Evolutionary conservation across 2,888 invertebrate genomes (phyloP).

Genomic region (Scaptomyza parva): DNA sequence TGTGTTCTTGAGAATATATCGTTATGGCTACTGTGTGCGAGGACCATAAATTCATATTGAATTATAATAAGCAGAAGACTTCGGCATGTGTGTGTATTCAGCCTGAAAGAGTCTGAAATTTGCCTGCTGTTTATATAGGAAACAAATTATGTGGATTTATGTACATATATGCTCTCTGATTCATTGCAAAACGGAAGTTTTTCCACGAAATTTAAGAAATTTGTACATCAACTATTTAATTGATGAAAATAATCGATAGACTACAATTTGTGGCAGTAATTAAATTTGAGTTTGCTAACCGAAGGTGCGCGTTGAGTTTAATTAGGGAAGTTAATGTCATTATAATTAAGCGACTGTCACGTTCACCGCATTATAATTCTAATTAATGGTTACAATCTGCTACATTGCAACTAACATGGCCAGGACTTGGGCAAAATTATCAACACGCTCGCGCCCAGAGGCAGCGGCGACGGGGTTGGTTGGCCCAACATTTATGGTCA

Average conservation of each 20-base stretch:
- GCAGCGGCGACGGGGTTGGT: too few relatives aligned
- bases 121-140: not conserved
- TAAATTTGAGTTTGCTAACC: conserved; percentile 10
- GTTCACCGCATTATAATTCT: conserved; percentile 42
- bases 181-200: too few relatives aligned
- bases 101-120: not conserved
- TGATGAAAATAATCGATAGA: conserved; percentile 8
- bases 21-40: conserved; percentile 21
- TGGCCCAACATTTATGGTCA: conserved; percentile 33
- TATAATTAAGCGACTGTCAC: conserved; percentile 59
- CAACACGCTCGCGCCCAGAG: conserved; percentile 16
- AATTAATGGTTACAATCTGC: conserved; percentile 67
- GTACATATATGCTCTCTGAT: not conserved
- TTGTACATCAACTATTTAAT: too few relatives aligned
- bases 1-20: conserved; percentile 24
- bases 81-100: not conserved
- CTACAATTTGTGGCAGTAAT: not conserved
- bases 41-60: conserved; percentile 20
- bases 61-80: conserved; percentile 9
- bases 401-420: conserved; percentile 29
- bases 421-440: conserved; percentile 35
- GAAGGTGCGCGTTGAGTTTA: conserved; percentile 29
- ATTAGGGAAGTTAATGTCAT: conserved; percentile 54
- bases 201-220: not conserved
- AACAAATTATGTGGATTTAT: conserved; percentile 4